These are phyloP conservation scores for Erythrocebus patas DNA, from an alignment of 2,113 vertebrate genomes.

Conservation along the genomic window DNA sequence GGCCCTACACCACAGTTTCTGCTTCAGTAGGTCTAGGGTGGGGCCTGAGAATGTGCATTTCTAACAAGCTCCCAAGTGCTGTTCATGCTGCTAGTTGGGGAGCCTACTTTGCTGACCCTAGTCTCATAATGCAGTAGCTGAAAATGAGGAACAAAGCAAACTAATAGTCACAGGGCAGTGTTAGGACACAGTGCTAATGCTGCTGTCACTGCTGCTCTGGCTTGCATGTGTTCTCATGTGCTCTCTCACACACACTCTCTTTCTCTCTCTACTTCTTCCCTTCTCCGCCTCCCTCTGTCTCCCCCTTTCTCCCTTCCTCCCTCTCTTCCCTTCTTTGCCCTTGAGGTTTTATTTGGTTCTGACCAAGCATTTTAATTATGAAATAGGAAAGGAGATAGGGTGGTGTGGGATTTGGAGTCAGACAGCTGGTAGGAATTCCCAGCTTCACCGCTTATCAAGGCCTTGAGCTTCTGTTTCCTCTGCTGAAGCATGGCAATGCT, in stretches of 20 bases:
- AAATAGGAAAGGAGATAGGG: background rate
- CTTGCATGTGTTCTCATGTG: too few species aligned
- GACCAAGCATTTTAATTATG: background rate
- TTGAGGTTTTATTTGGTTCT: slow-evolving; percentile 1
- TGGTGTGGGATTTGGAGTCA: background rate
- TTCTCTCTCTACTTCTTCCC: background rate
- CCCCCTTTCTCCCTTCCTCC: background rate
- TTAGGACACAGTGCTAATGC: background rate
- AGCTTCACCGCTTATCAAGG: background rate
- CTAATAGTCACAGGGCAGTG: background rate
- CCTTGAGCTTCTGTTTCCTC: background rate
- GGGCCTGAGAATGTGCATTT: background rate
- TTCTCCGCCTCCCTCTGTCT: too few species aligned
- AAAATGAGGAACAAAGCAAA: background rate
- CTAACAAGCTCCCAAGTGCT: background rate
- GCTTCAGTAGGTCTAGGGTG: background rate
- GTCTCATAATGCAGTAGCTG: background rate
- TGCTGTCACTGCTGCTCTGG: background rate
- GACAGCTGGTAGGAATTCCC: background rate
- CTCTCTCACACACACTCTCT: too few species aligned
- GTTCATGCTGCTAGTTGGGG: background rate
- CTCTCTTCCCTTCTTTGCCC: background rate
- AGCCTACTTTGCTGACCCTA: background rate
- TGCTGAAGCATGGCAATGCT: background rate
- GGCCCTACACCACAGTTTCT: background rate